phyloP scores from a whole-genome alignment of 2,113 vertebrate species.

The Sphyrna mokarran region DNA sequence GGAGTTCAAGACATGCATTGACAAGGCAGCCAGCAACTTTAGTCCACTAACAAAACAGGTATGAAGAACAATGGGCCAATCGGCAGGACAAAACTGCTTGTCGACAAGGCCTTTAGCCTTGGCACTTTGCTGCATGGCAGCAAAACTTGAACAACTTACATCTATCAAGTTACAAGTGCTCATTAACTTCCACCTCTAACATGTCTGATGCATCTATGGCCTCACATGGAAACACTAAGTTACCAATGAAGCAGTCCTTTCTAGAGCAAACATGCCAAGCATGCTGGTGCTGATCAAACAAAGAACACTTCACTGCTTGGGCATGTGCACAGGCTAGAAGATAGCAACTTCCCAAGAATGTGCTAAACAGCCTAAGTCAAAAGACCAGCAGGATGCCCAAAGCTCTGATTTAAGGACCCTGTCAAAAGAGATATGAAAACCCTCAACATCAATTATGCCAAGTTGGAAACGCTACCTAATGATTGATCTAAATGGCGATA shows the following conservation, averaged over 20 bases:
- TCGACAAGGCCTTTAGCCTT: background rate
- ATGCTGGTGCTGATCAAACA: background rate
- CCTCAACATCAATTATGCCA: background rate
- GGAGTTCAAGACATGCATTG: background rate
- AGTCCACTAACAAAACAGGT: background rate
- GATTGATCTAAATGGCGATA: background rate
- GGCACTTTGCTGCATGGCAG: background rate
- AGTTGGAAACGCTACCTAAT: background rate
- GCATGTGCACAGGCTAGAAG: too few relatives aligned
- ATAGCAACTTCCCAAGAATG: background rate
- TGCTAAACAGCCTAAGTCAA: background rate
- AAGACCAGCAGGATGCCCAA: too few relatives aligned
- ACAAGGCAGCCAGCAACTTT: background rate
- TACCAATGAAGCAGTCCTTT: background rate
- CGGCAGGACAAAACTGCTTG: background rate
- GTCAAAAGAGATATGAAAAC: background rate
- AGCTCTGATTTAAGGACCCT: too few relatives aligned
- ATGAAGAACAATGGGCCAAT: background rate
- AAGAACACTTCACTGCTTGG: background rate
- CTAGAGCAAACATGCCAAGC: background rate
- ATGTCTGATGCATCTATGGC: background rate
- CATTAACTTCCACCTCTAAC: background rate
- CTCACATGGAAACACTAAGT: background rate
- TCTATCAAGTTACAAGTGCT: too few relatives aligned
- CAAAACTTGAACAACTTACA: background rate